A percentile compares a stretch with the other conserved stretches of the same genome.
phyloP scores from a whole-genome alignment of 2,888 invertebrate genomes.

The Craniophora ligustri region DNA sequence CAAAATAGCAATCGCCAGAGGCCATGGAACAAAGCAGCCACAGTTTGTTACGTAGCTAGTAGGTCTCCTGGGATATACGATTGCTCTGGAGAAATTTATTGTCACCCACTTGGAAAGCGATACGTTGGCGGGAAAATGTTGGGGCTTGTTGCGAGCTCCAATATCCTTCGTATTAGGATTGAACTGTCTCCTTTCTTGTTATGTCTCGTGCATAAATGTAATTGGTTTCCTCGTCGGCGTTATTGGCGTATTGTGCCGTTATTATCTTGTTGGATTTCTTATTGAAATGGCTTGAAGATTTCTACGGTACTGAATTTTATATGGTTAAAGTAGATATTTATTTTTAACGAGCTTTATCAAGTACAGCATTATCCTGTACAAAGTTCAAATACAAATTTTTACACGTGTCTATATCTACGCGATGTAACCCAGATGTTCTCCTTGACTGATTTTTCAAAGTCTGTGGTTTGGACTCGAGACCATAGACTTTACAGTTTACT shows the following conservation, averaged over 20 bases:
- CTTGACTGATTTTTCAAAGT: too few relatives aligned
- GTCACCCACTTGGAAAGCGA: constrained; percentile 72
- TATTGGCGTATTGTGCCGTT: constrained; percentile 9
- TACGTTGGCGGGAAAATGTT: constrained; percentile 66
- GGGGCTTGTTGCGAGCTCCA: constrained; percentile 50
- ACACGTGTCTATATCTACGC: too few relatives aligned
- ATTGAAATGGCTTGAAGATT: background rate
- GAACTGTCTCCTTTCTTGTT: constrained; percentile 41
- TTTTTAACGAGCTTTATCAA: too few relatives aligned
- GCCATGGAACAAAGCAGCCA: constrained; percentile 50
- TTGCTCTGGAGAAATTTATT: constrained; percentile 76
- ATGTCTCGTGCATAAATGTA: constrained; percentile 19
- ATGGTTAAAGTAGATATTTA: too few relatives aligned
- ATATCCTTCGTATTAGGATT: constrained; percentile 58
- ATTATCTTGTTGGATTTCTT: background rate
- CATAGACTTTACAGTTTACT: too few relatives aligned
- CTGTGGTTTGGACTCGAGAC: too few relatives aligned
- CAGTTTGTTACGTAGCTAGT: constrained; percentile 52
- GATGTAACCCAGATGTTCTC: too few relatives aligned
- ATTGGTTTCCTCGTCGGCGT: constrained; percentile 9
- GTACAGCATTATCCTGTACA: too few relatives aligned
- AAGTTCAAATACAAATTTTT: too few relatives aligned
- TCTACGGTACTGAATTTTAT: too few relatives aligned
- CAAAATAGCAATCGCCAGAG: constrained; percentile 76
- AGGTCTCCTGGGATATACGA: constrained; percentile 71